Evolutionary conservation across 2,113 vertebrate species (phyloP).

Genomic region (Equus quagga): DNA sequence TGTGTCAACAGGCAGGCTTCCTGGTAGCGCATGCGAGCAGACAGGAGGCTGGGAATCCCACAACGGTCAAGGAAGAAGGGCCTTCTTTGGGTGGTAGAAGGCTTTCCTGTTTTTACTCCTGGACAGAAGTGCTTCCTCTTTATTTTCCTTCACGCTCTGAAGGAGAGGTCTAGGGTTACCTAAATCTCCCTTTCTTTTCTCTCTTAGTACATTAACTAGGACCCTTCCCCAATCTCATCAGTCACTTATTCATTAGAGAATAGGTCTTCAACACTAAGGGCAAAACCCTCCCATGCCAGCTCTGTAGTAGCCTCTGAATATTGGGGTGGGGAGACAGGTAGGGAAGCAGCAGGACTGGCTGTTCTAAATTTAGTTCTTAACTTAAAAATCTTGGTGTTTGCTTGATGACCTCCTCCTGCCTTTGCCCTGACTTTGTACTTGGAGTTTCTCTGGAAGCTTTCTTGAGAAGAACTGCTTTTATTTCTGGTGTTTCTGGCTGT

Average conservation of each 20-base stretch:
- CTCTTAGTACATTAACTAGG: background rate
- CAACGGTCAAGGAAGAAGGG: background rate
- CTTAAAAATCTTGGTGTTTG: background rate
- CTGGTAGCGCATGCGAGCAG: background rate
- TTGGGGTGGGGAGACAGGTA: background rate
- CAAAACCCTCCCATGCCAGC: background rate
- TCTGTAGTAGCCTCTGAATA: background rate
- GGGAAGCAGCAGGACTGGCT: background rate
- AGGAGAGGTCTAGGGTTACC: background rate
- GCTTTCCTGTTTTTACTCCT: background rate
- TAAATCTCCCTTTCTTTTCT: background rate
- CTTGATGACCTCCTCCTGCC: background rate
- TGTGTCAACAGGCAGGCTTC: background rate
- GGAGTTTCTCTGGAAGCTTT: background rate
- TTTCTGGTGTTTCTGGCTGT: background rate
- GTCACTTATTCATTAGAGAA: background rate
- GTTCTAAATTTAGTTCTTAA: background rate
- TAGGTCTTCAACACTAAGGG: background rate
- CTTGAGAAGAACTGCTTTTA: background rate
- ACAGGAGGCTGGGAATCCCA: background rate
- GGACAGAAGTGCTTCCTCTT: background rate
- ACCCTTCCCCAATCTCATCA: background rate
- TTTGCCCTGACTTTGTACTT: background rate
- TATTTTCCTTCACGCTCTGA: background rate
- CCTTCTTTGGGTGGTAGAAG: background rate